phyloP scores from a whole-genome alignment of 2,113 vertebrate species.

The Abramis brama region DNA sequence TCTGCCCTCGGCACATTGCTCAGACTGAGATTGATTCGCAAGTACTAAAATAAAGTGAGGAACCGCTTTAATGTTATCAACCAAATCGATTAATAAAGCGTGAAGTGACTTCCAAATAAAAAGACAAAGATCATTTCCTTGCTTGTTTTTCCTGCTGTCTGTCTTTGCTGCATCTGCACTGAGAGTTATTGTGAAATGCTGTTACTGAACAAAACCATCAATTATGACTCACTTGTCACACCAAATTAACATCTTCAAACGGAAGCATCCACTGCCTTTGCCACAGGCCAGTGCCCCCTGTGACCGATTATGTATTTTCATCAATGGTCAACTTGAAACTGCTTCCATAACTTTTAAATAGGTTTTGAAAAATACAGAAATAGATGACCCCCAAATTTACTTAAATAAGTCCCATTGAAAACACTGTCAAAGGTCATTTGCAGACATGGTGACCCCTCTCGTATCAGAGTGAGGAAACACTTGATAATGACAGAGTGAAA shows the following conservation, averaged over 20 bases:
- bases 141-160: conserved; percentile 67
- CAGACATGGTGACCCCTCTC: neutral
- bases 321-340: conserved; percentile 64
- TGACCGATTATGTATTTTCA: conserved; percentile 61
- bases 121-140: conserved; percentile 70
- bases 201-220: conserved; percentile 66
- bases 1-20: neutral
- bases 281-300: conserved; percentile 69
- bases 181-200: conserved; percentile 61
- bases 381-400: conserved; percentile 45
- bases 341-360: conserved; percentile 64
- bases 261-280: conserved; percentile 67
- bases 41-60: conserved; percentile 36
- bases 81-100: conserved; percentile 53
- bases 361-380: conserved; percentile 65
- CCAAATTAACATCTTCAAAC: conserved; percentile 73
- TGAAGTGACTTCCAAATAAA: conserved; percentile 67
- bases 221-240: conserved; percentile 61
- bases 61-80: conserved; percentile 49
- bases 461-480: neutral
- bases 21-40: neutral
- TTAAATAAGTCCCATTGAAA: conserved; percentile 51
- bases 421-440: conserved; percentile 59
- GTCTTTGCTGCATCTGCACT: conserved; percentile 50
- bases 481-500: neutral